Conservation (phyloP, 2,113 vertebrate species). For the Cariama cristata region DNA sequence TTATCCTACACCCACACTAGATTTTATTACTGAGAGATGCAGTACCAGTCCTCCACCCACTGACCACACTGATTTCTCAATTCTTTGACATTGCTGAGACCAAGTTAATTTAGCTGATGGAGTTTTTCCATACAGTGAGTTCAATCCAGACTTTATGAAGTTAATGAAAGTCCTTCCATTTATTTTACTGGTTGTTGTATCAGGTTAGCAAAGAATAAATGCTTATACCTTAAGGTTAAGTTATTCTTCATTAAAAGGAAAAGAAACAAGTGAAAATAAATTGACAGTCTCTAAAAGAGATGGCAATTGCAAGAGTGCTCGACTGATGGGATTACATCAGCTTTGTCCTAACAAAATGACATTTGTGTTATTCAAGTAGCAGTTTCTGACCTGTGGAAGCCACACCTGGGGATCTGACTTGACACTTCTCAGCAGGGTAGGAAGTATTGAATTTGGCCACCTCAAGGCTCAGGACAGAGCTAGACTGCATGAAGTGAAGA, state of each 20-base stretch:
- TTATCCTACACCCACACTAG: not conserved
- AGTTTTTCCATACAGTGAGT: not conserved
- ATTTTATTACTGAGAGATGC: not conserved
- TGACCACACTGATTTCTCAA: not conserved
- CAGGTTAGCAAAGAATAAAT: not conserved
- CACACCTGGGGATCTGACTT: not conserved
- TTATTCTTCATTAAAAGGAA: not conserved
- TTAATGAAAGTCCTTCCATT: not conserved
- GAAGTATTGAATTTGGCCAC: not conserved
- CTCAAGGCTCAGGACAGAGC: not conserved
- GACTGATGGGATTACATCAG: not conserved
- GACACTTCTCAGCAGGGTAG: not conserved
- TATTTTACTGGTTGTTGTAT: not conserved
- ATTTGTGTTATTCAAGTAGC: fast-evolving
- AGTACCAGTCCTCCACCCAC: not conserved
- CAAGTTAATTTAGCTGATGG: not conserved
- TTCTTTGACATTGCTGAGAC: not conserved
- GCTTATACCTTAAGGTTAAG: not conserved
- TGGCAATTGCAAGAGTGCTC: not conserved
- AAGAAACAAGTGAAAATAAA: not conserved
- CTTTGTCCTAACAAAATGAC: not conserved
- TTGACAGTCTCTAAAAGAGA: not conserved
- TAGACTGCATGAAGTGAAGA: not conserved
- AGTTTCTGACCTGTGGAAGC: not conserved
- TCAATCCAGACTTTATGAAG: not conserved